Evolutionary conservation across 2,797 vertebrate species (phyloP).

Genomic region (Peromyscus attwateri): DNA sequence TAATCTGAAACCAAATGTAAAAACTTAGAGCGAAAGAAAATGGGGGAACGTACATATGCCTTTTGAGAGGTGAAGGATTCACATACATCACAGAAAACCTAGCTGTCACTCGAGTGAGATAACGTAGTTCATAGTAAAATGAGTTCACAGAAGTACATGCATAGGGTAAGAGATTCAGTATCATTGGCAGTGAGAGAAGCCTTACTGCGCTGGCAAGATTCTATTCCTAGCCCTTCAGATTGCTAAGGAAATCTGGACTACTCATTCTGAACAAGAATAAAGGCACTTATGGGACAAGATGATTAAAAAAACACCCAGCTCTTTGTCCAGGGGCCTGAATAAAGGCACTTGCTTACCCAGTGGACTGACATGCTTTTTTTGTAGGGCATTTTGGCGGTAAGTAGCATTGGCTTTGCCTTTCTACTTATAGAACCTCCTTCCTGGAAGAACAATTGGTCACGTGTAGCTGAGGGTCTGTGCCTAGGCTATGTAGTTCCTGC

Average conservation of each 20-base stretch:
- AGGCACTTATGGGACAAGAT: background rate
- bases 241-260: background rate
- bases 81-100: background rate
- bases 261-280: background rate
- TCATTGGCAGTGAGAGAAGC: background rate
- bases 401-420: background rate
- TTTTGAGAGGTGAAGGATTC: background rate
- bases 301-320: background rate
- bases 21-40: slow-evolving; percentile 23
- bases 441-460: background rate
- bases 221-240: background rate
- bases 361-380: background rate
- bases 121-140: background rate
- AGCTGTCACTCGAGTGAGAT: background rate
- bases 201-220: background rate
- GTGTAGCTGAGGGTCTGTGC: background rate
- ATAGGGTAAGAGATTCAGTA: background rate
- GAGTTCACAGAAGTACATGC: background rate
- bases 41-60: background rate
- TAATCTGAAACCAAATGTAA: slow-evolving; percentile 42
- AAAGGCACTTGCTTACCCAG: background rate
- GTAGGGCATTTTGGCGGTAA: background rate
- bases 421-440: background rate
- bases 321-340: background rate
- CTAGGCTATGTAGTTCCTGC: background rate